phyloP scores from a whole-genome alignment of 2,797 vertebrate species.

The Cichlasoma orientale region DNA sequence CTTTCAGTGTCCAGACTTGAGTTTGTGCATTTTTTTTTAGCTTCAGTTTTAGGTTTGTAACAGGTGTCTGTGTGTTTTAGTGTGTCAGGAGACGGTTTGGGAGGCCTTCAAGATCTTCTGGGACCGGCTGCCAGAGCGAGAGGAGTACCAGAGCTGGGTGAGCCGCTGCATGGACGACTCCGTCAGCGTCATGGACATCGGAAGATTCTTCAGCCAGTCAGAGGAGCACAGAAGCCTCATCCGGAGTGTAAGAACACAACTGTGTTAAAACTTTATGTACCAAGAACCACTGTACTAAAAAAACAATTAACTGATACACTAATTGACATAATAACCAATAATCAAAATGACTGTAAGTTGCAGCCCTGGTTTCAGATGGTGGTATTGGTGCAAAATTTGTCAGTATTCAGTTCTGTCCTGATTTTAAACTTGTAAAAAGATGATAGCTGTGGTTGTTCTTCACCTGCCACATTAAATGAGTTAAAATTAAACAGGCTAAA shows the following conservation, averaged over 20 bases:
- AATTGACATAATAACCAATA: background rate
- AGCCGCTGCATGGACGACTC: conserved; percentile 84
- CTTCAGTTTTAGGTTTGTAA: background rate
- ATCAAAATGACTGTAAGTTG: background rate
- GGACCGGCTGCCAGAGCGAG: conserved; percentile 88
- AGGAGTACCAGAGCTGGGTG: conserved; percentile 89
- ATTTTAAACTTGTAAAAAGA: background rate
- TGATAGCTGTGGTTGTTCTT: background rate
- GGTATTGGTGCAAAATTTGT: background rate
- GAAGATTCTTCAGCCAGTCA: conserved; percentile 90
- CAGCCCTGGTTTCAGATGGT: background rate
- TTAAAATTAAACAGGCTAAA: background rate
- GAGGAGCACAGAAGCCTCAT: conserved; percentile 87
- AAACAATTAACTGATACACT: background rate
- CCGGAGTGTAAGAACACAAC: conserved; percentile 77
- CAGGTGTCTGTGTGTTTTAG: conserved; percentile 66
- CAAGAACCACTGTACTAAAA: too few species aligned
- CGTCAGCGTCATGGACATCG: conserved; percentile 85
- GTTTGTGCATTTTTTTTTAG: background rate
- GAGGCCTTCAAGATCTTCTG: conserved; percentile 96
- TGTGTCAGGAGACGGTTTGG: conserved; percentile 97
- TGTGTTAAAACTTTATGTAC: background rate
- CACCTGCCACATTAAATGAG: background rate
- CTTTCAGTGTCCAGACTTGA: background rate
- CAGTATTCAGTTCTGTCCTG: background rate